Base-by-base conservation (phyloP, 1,140 invertebrate species). In the Rhopalosiphum maidis region DNA sequence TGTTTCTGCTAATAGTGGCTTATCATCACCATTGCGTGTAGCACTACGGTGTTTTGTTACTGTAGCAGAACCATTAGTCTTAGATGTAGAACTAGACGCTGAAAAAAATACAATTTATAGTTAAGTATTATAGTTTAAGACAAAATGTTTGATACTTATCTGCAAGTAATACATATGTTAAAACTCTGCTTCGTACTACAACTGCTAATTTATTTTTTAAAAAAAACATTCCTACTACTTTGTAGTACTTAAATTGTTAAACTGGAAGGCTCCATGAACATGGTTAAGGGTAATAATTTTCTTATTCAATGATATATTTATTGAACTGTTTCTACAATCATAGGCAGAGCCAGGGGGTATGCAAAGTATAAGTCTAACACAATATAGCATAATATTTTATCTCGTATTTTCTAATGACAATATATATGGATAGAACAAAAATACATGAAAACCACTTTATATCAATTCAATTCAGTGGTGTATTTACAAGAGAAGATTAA, bases 41-140 rank as follows among this genome's bases (percentile, higher is more conserved):
- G 46, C 22, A 60, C 35, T 77, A 82, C 90, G 90, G 0, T 30
- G 23, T 91, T 91, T 91, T 25, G 60, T 91, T 77, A 91, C 90
- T 46, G 90, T 77, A 18, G 54, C 37, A 46, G 51, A 41, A 43
- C 55, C 25, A 43, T 46, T 77, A 1, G 55, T 91, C 46, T 87
- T 87, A n/a, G 43, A n/a, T n/a, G 83, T 41, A 37, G 35, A 86
- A 43, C 41, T 68, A 68, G 60, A 86, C 21, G 4, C 83, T 86
- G 9, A 43, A 30, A 43, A 86, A 86, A 48, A n/a, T 86, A 46
- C 30, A 87, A 86, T 46, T 48, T 51, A 46, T 15, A 85, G n/a
- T 87, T 88, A n/a, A 30, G 5, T 68, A 11, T n/a, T 68, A 18
- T 15, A 18, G 30, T n/a, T 68, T 68, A 68, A 68, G 41, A n/a